Evolutionary conservation across 2,888 invertebrate genomes (phyloP), one percentile per base, ranked within the genome.

Genomic region (Pristionchus fissidentatus): DNA sequence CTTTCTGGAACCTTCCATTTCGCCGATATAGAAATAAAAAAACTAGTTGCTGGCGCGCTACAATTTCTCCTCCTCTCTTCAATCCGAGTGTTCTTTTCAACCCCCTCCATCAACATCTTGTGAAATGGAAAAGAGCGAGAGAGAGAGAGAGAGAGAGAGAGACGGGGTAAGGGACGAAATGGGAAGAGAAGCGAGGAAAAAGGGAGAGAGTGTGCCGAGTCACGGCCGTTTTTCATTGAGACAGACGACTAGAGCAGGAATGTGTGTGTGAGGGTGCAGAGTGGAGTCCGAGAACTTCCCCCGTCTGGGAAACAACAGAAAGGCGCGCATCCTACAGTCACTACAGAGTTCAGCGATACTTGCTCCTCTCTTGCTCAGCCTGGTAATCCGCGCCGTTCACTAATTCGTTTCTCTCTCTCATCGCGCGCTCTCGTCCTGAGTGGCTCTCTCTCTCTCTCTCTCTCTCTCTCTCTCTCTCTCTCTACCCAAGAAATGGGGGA

Each of bases 81-180:
- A n/a, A n/a, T n/a, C 43, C 41, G 70, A 43, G 70, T 70, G 70
- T 70, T 70, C 70, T 70, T 70, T 70, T 70, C 70, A 70, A 70
- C 70, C 70, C 70, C 70, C 70, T 70, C 41, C 70, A 49, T 77
- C 49, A 77, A 77, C 75, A 77, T 77, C 75, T 77, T 77, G 75
- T 77, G 75, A 77, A 77, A 77, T 77, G 49, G 75, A 77, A 77
- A 52, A 41, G 49, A 29, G 75, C 26, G 49, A 22, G 75, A 32
- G 46, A 46, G 75, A n/a, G 22, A 38, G 35, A 13, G 66, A 57
- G 57, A 49, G 49, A 49, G 49, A 49, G 46, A 8, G 75, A 32
- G 41, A 52, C 49, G 49, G 41, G 49, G 32, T 29, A 49, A 49
- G 75, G 49, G 32, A 52, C 19, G 49, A 49, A 77, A 49, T 43